Conservation (phyloP, 2,888 invertebrate genomes). For the Cheilosia urbana region DNA sequence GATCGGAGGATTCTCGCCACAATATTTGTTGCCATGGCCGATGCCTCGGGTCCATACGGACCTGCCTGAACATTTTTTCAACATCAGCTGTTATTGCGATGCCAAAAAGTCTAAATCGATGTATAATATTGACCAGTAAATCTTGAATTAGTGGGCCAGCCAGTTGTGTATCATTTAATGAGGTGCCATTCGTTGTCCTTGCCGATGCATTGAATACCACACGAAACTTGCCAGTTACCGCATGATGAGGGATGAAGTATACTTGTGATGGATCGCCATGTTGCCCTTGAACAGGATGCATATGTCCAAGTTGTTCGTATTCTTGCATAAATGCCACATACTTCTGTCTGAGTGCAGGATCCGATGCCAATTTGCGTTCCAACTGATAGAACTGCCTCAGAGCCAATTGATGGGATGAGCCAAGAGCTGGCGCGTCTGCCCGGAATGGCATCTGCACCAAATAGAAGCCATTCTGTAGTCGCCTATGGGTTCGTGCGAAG, state of each 20-base stretch:
- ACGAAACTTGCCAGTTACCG: constrained; percentile 48
- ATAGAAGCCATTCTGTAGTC: constrained; percentile 11
- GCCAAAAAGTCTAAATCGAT: constrained; percentile 6
- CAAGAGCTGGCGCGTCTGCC: constrained; percentile 15
- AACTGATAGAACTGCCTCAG: not conserved
- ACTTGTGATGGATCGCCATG: constrained; percentile 8
- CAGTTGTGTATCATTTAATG: constrained; percentile 13
- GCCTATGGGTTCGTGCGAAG: constrained; percentile 19
- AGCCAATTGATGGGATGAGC: constrained; percentile 26
- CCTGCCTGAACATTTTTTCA: constrained; percentile 12
- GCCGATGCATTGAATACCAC: constrained; percentile 56
- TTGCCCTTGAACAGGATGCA: not conserved
- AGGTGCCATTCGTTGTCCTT: constrained; percentile 11
- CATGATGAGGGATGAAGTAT: constrained; percentile 57
- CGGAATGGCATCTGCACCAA: constrained; percentile 20
- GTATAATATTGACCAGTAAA: constrained; percentile 5
- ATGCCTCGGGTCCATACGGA: constrained; percentile 11
- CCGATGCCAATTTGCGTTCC: constrained; percentile 1
- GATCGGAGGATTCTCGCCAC: not conserved
- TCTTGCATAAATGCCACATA: not conserved
- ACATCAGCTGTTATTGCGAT: constrained; percentile 15
- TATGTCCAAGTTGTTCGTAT: constrained; percentile 8
- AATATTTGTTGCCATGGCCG: constrained; percentile 18
- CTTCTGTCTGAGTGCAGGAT: not conserved
- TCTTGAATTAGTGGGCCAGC: constrained; percentile 6